Base-by-base conservation (phyloP, 2,113 vertebrate species). In the Varanus salvator region DNA sequence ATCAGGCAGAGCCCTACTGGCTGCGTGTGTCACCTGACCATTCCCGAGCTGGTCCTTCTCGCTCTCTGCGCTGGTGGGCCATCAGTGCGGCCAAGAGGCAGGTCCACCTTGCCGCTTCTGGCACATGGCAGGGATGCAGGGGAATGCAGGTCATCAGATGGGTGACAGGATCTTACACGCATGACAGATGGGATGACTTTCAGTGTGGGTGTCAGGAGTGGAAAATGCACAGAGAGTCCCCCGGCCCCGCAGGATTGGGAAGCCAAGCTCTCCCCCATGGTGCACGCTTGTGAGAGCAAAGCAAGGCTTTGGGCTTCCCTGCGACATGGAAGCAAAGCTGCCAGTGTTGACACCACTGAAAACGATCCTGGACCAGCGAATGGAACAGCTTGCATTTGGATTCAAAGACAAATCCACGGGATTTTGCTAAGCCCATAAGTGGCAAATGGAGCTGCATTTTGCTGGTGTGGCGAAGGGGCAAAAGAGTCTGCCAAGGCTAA, bases 401-500 rank as follows among this genome's bases (percentile, higher is more conserved):
- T 68, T 84, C 23, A 44, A 27, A 68, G 4, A 66, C 34, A 84
- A 66, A 68, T 48, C 60, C 38, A 1, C 12, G 82, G 21, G 85
- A 60, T 86, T 76, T 76, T 7, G 21, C 71, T 60, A 86, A 86
- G 54, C 52, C 34, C 17, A 11, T 64, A 76, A 34, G 1, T 2
- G 52, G 50, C 34, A 17, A 12, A 19, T 29, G 54, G 64, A 44
- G 23, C 11, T 31, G 19, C 74, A 4, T 4, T 91, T 0, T 2
- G 0, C 0, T 0, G 29, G 1, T 68, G 0, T 0, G n/a, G 23
- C 54, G 88, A 57, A n/a, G 44, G 68, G 88, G 54, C 1, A 6
- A 78, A 74, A 25, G 68, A 74, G 77, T 57, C 87, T 64, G 38
- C 29, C 11, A 0, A 27, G 29, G 3, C 66, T 85, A 29, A 90